Percentiles rank a stretch among this genome's conserved stretches.
phyloP scores from a whole-genome alignment of 2,888 invertebrate genomes.

The Eristalis tenax region DNA sequence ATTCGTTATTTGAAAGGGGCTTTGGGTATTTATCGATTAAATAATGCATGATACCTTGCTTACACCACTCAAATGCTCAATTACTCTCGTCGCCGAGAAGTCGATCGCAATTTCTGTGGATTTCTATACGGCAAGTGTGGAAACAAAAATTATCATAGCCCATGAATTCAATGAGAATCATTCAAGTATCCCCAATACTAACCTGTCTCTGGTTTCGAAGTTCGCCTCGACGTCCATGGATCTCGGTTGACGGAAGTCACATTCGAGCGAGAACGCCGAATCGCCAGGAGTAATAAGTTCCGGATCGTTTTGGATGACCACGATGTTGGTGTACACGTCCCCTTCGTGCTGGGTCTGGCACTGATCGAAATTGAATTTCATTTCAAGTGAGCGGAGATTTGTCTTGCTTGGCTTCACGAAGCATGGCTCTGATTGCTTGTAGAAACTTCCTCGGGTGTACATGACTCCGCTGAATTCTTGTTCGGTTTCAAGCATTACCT shows the following conservation, averaged over 20 bases:
- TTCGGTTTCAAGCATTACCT: conserved; percentile 82
- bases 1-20: conserved; percentile 50
- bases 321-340: conserved; percentile 84
- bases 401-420: conserved; percentile 82
- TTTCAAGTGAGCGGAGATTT: conserved; percentile 81
- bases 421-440: conserved; percentile 83
- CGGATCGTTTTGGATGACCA: conserved; percentile 86
- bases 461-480: conserved; percentile 84
- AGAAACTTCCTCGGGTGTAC: conserved; percentile 85
- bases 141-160: conserved; percentile 14
- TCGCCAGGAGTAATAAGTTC: conserved; percentile 86
- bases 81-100: conserved; percentile 79
- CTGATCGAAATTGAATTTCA: conserved; percentile 83
- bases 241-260: conserved; percentile 84
- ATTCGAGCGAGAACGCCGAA: conserved; percentile 85
- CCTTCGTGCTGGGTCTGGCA: conserved; percentile 83
- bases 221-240: conserved; percentile 83
- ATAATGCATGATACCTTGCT: conserved; percentile 75
- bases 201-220: conserved; percentile 81
- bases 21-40: conserved; percentile 31
- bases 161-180: not conserved
- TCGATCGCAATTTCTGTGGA: conserved; percentile 81
- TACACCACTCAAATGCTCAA: conserved; percentile 75
- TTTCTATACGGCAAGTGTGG: conserved; percentile 75
- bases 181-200: conserved; percentile 53